Conservation (phyloP, 2,797 vertebrate genomes). For the Lepus oiostolus region DNA sequence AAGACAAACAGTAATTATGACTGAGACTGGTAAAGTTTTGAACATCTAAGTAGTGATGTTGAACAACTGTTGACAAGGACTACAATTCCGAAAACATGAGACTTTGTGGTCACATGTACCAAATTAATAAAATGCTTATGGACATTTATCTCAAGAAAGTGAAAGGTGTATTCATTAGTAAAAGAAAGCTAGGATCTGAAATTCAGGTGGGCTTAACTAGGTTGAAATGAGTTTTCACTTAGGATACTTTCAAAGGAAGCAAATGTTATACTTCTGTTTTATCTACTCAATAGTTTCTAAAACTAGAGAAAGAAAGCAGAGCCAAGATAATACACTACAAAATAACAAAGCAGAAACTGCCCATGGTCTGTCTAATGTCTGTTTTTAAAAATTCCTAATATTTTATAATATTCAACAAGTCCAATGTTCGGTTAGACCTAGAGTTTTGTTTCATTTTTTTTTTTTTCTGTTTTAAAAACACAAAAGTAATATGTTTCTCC, state of each 20-base stretch:
- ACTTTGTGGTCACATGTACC: conserved; percentile 43
- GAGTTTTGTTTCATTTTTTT: conserved; percentile 38
- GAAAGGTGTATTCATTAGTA: conserved; percentile 45
- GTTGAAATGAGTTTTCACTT: conserved; percentile 54
- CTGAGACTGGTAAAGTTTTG: not conserved
- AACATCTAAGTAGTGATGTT: not conserved
- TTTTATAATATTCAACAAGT: conserved; percentile 45
- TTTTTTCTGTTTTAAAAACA: conserved; percentile 21
- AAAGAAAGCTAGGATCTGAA: conserved; percentile 58
- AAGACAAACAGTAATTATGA: conserved; percentile 35
- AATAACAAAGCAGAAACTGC: conserved; percentile 35
- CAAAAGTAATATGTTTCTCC: not conserved
- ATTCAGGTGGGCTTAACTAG: conserved; percentile 23
- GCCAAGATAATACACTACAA: conserved; percentile 43
- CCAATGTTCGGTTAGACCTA: conserved; percentile 24
- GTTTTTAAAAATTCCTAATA: conserved; percentile 35
- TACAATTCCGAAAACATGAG: conserved; percentile 50
- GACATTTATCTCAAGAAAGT: conserved; percentile 30
- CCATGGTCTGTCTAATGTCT: conserved; percentile 31
- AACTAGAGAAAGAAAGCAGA: conserved; percentile 42
- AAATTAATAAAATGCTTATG: conserved; percentile 59
- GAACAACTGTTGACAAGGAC: not conserved
- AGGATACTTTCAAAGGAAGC: conserved; percentile 54
- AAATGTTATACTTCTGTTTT: conserved; percentile 23
- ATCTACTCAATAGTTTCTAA: conserved; percentile 8